Evolutionary conservation across 2,888 invertebrate genomes (phyloP).

Genomic region (Catocala sponsa): DNA sequence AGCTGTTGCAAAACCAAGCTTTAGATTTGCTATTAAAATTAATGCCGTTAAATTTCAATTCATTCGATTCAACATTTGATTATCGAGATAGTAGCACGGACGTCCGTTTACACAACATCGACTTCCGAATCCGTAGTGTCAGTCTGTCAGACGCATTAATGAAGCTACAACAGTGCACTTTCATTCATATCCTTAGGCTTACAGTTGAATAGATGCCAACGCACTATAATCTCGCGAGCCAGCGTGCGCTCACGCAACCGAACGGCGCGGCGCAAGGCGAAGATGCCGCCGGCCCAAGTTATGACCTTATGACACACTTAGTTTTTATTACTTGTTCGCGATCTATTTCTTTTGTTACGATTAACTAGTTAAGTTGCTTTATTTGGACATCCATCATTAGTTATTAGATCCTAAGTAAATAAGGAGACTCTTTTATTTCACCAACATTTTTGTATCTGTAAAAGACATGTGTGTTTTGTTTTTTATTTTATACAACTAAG

Average conservation of each 20-base stretch:
- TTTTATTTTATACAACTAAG: no score
- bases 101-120: constrained; percentile 40
- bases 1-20: no score
- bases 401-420: no score
- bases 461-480: no score
- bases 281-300: constrained; percentile 15
- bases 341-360: constrained; percentile 7
- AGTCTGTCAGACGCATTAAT: constrained; percentile 50
- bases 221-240: constrained; percentile 81
- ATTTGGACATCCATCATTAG: not conserved
- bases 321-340: constrained; percentile 21
- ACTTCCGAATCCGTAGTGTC: constrained; percentile 44
- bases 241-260: constrained; percentile 66
- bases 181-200: constrained; percentile 67
- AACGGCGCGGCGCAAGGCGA: constrained; percentile 2
- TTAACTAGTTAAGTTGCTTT: not conserved
- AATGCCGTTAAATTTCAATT: no score
- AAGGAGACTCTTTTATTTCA: no score
- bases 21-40: no score
- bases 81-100: constrained; percentile 42
- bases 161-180: constrained; percentile 64
- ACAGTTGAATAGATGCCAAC: constrained; percentile 71
- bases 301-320: constrained; percentile 39
- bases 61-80: constrained; percentile 15
- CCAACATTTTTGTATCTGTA: no score